Evolutionary conservation across 1,140 invertebrate genomes (phyloP), one percentile per base, ranked within the genome.

Genomic region (Lamellibrachia luymesi): DNA sequence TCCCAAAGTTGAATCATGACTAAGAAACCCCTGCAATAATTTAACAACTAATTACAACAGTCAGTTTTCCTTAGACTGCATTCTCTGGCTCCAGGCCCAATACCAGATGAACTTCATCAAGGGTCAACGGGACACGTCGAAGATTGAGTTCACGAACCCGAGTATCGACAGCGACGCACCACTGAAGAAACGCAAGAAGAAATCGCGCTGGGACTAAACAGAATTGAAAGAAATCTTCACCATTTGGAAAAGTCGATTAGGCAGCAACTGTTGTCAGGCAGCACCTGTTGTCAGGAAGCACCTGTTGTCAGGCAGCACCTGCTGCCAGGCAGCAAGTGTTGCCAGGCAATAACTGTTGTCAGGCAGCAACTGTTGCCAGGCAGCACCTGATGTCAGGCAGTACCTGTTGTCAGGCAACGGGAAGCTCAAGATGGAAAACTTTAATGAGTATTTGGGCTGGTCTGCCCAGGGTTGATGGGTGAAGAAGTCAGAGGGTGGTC

Each of bases 21-120:
- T 22, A 80, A 80, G 4, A 80, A 4, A 13, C 13, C 8, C 25
- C 25, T 80, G 64, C 64, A 80, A 22, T 17, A 10, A 22, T 80
- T 56, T 56, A 2, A 80, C 64, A 80, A 22, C 25, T 8, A 22
- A 8, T 17, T 22, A 4, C 25, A 80, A 80, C 13, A 17, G 64
- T 80, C 64, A 17, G 64, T 17, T 4, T 80, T 80, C 64, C 64
- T 80, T 8, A 80, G 25, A 8, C 64, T 17, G 2, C 25, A 22
- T 22, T 80, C 13, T 80, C 64, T 80, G 2, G 38, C 64, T 22
- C 4, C 64, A 80, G 64, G 64, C 64, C 13, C 64, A 80, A 22
- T 80, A 80, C 25, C 64, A 80, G 64, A 80, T 80, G 64, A 80
- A 80, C 64, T 80, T 80, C 64, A 80, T 80, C 64, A 80, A 80